Percentiles rank a stretch among this genome's conserved stretches.
Conservation (phyloP, 2,888 invertebrate genomes). For the Ashinkailepas kermadecensis region DNA sequence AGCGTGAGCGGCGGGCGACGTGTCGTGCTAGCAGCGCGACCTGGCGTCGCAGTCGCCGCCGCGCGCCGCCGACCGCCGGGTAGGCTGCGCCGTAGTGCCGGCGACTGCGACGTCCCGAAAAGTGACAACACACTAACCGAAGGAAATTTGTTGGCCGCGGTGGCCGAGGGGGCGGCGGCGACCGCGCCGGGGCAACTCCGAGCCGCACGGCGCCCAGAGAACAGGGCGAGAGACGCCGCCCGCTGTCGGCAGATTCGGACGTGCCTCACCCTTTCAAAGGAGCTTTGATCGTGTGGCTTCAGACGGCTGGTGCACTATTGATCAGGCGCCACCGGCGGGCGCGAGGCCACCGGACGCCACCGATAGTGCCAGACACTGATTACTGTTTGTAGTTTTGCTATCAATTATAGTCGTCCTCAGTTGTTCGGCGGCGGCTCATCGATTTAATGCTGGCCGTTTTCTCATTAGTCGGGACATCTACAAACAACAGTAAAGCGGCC, state of each 20-base stretch:
- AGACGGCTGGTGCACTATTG: neutral
- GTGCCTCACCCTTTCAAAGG: neutral
- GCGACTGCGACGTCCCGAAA: neutral
- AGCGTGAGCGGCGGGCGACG: neutral
- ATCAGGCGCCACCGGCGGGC: neutral
- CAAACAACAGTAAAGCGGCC: constrained; percentile 14
- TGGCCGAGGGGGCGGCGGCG: too few relatives aligned
- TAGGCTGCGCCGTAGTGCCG: neutral
- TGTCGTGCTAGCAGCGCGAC: neutral
- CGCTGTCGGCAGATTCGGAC: neutral
- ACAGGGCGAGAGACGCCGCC: neutral
- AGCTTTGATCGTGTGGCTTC: constrained; percentile 2
- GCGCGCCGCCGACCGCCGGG: neutral
- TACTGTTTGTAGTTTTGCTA: constrained; percentile 20
- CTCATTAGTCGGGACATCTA: neutral
- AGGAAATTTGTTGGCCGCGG: too few relatives aligned
- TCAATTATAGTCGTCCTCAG: constrained; percentile 8
- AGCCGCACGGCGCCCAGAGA: neutral
- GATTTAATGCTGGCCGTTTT: constrained; percentile 1
- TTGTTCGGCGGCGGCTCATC: neutral
- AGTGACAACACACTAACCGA: too few relatives aligned
- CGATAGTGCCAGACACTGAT: neutral
- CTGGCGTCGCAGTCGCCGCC: constrained; percentile 4
- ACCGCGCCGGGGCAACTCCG: neutral
- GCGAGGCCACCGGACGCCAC: neutral